A percentile compares a stretch with the other conserved stretches of the same genome.
Evolutionary conservation across 2,797 vertebrate genomes (phyloP).

Genomic region (Iguana delicatissima): DNA sequence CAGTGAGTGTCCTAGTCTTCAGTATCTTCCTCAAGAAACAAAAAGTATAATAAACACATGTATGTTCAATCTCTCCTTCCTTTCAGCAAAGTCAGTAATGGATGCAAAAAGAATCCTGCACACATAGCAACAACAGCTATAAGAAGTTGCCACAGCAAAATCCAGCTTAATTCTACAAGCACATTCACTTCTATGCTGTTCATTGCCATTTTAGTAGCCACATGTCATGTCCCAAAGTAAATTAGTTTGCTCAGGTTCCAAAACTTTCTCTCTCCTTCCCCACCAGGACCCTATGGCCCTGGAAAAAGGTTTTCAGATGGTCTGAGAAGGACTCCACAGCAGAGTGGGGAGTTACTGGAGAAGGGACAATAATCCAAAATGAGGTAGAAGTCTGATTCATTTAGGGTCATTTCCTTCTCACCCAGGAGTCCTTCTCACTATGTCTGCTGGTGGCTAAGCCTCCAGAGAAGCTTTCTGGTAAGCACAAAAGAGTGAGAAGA

Average conservation of each 20-base stretch:
- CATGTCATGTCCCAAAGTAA: background rate
- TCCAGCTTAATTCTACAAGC: background rate
- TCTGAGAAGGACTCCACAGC: background rate
- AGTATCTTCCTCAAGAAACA: background rate
- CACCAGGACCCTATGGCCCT: background rate
- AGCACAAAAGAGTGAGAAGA: background rate
- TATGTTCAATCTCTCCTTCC: background rate
- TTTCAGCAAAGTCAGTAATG: background rate
- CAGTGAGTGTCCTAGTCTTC: background rate
- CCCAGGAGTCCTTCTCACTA: background rate
- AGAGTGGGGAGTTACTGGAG: background rate
- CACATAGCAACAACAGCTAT: background rate
- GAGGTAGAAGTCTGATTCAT: background rate
- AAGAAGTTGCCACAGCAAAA: background rate
- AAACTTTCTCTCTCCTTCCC: background rate
- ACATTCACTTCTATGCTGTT: background rate
- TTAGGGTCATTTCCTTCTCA: background rate
- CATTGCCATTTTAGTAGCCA: constrained; percentile 26
- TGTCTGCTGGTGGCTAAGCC: background rate
- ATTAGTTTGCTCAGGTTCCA: background rate
- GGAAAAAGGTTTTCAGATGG: background rate
- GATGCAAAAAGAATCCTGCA: constrained; percentile 1
- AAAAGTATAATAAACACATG: background rate
- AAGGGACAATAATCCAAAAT: background rate
- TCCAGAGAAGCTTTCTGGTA: background rate